phyloP scores from a whole-genome alignment of 1,140 invertebrate genomes.

The Lordiphosa clarofinis region DNA sequence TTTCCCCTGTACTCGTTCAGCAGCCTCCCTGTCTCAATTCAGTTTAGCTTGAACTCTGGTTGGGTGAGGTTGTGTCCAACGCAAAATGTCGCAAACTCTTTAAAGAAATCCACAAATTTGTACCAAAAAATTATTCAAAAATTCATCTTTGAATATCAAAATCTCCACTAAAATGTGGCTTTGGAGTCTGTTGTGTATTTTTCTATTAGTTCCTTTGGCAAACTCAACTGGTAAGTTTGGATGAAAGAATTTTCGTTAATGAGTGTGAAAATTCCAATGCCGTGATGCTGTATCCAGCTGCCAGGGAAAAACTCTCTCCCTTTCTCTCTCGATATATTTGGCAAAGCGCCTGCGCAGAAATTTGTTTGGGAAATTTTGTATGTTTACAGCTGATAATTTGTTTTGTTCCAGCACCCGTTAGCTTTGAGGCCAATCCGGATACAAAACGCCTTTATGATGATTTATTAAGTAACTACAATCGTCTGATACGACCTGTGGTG shows the following conservation, averaged over 20 bases:
- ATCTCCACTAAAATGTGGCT: conserved; percentile 37
- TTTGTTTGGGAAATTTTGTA: conserved; percentile 56
- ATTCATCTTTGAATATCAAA: conserved; percentile 8
- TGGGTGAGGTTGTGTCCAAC: conserved; percentile 6
- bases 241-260: not conserved
- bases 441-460: conserved; percentile 95
- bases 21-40: not conserved
- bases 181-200: conserved; percentile 52
- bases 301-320: conserved; percentile 17
- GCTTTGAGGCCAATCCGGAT: conserved; percentile 91
- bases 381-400: conserved; percentile 2
- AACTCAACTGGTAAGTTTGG: conserved; percentile 60
- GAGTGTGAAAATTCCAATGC: conserved; percentile 59
- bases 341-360: conserved; percentile 36
- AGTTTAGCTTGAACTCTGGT: not conserved
- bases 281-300: conserved; percentile 58
- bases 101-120: not conserved
- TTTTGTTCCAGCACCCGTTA: conserved; percentile 77
- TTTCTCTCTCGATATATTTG: not conserved
- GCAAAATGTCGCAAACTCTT: conserved; percentile 15
- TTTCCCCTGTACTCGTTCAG: not conserved
- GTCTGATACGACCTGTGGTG: conserved; percentile 95
- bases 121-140: conserved; percentile 1
- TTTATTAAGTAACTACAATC: conserved; percentile 96
- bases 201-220: conserved; percentile 51